Evolutionary conservation across 2,797 vertebrate species (phyloP), one percentile per base, ranked within the genome.

Genomic region (Meda fulgida): DNA sequence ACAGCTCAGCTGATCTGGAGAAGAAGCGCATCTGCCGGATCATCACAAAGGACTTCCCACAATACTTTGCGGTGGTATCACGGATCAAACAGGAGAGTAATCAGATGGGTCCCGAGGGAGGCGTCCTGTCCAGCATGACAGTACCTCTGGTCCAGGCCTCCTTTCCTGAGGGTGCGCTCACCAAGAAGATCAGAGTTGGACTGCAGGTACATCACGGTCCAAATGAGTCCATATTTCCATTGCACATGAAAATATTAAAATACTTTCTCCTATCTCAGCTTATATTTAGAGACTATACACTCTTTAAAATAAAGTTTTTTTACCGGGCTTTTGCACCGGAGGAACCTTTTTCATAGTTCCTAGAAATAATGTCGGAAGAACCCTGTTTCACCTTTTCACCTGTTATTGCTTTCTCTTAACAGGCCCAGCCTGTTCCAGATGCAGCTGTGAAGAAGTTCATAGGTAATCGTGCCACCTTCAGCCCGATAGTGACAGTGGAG

Each of bases 31-130:
- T 99, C 94, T 99, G 98, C 90, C 95, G 98, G 85, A 98, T 99
- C 21, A 92, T 99, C 91, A 99, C 98, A 0, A 99, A 98, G 92
- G 98, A 99, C 85, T 99, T 99, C 88, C 98, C 98, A 0, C 98
- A 99, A 92, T 99, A 99, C 91, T 99, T 99, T 38, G 98, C 98
- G 0, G 98, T 99, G n/a, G 98, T 99, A 86, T 99, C 98, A 0
- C 94, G 98, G 16, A 98, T 99, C 91, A 97, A 98, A 89, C 98
- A 99, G 91, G 98, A 99, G 91, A 99, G 97, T 85, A 98, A 97
- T 92, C 97, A 99, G 26, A 99, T 99, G 78, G 98, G 98, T 48
- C 98, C 98, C 0, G 98, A 99, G 89, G 98, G 98, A 0, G 98
- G 98, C 7, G 94, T 97, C 89, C 94, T 99, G 84, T 95, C 94